Conservation (phyloP, 2,888 invertebrate species). For the Drosophila demipolita region DNA sequence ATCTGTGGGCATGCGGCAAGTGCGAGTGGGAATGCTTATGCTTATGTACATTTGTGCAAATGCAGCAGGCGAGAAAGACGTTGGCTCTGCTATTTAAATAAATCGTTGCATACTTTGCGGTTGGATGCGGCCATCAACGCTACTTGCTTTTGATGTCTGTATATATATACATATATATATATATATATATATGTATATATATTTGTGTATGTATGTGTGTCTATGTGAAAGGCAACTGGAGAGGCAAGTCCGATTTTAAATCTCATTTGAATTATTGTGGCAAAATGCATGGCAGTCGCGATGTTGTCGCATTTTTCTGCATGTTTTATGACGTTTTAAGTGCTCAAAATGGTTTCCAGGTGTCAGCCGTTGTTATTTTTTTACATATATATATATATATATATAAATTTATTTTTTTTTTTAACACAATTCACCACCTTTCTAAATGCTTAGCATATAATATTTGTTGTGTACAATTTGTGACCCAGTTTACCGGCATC, state of each 20-base stretch:
- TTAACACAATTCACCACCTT: background rate
- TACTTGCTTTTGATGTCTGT: conserved; percentile 7
- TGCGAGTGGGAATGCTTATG: conserved; percentile 31
- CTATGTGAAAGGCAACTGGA: background rate
- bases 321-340: conserved; percentile 72
- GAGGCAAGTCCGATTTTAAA: conserved; percentile 68
- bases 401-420: background rate
- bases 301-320: conserved; percentile 63
- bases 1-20: conserved; percentile 38
- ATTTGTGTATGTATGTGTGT: conserved; percentile 1
- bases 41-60: conserved; percentile 60
- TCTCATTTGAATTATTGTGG: conserved; percentile 83
- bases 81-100: conserved; percentile 74
- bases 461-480: conserved; percentile 32
- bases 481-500: conserved; percentile 54
- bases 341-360: conserved; percentile 58
- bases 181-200: background rate
- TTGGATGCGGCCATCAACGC: conserved; percentile 65
- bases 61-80: conserved; percentile 58
- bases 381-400: background rate
- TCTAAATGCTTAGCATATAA: conserved; percentile 10
- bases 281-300: conserved; percentile 73
- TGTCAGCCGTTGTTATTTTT: conserved; percentile 51
- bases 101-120: conserved; percentile 83
- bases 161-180: conserved; percentile 8